These are phyloP conservation scores for Aegotheles bennettii DNA, from an alignment of 2,113 vertebrate genomes.

Conservation along the genomic window DNA sequence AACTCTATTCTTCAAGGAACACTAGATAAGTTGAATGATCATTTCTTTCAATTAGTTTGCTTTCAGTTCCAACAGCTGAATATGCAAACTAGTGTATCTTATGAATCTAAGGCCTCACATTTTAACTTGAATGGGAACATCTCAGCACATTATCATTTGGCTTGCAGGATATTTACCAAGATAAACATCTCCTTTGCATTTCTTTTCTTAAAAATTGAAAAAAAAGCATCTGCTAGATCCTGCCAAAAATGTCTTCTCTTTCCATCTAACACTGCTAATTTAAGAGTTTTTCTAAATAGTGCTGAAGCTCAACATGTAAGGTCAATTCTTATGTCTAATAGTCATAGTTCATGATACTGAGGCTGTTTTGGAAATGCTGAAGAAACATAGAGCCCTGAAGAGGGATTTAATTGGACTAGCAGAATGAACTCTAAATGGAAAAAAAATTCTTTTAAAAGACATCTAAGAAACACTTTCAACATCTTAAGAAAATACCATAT, in stretches of 20 bases:
- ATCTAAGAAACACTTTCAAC: background rate
- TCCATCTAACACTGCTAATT: background rate
- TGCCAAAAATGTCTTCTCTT: background rate
- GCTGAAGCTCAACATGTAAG: background rate
- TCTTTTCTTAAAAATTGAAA: background rate
- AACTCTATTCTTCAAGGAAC: background rate
- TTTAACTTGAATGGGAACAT: background rate
- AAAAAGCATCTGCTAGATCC: accelerated
- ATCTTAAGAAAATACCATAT: background rate
- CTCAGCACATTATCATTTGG: background rate
- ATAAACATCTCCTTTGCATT: background rate
- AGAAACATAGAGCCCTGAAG: background rate
- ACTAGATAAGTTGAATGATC: background rate
- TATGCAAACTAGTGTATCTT: background rate
- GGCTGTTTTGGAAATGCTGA: background rate
- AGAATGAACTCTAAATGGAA: background rate
- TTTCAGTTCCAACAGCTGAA: background rate
- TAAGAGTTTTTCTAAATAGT: background rate
- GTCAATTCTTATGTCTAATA: background rate
- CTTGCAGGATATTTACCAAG: background rate
- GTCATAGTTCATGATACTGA: background rate
- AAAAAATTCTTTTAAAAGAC: background rate
- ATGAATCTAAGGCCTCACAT: background rate
- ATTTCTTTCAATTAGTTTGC: background rate
- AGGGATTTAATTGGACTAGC: background rate